A percentile compares a stretch with the other conserved stretches of the same genome.
Conservation (phyloP, 2,113 vertebrate species). For the Ranitomeya variabilis region DNA sequence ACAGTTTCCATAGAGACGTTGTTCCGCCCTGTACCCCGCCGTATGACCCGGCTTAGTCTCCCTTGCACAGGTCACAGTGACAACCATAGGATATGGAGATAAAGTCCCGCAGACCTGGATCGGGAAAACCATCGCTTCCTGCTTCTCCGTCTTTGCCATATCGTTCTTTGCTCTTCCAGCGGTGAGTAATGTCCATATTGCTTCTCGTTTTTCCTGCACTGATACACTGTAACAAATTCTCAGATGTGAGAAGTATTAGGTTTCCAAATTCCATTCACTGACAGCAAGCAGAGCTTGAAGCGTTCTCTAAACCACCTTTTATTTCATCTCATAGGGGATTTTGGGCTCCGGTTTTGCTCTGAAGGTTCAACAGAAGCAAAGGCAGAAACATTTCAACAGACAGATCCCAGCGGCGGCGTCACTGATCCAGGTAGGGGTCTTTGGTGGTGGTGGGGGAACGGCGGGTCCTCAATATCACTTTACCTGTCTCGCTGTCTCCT, state of each 20-base stretch:
- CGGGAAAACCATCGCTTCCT: slow-evolving; percentile 87
- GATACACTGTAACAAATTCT: not conserved
- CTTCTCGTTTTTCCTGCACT: too few relatives aligned
- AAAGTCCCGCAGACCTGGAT: slow-evolving; percentile 91
- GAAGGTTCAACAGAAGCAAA: slow-evolving; percentile 90
- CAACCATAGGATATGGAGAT: slow-evolving; percentile 89
- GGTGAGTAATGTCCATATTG: slow-evolving; percentile 69
- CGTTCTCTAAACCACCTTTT: not conserved
- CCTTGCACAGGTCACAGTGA: slow-evolving; percentile 80
- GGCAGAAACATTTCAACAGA: slow-evolving; percentile 89
- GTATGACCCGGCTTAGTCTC: slow-evolving; percentile 47
- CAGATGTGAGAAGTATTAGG: too few relatives aligned
- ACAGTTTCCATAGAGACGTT: too few relatives aligned
- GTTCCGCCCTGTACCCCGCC: not conserved
- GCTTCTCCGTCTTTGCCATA: slow-evolving; percentile 89
- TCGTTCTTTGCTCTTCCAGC: slow-evolving; percentile 90
- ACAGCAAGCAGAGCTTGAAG: too few relatives aligned
- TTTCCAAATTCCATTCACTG: too few relatives aligned
- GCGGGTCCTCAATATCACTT: not conserved
- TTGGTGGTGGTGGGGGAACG: not conserved
- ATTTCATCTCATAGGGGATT: slow-evolving; percentile 76
- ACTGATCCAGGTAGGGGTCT: slow-evolving; percentile 81
- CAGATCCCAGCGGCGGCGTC: slow-evolving; percentile 88
- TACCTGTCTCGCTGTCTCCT: slow-evolving; percentile 9
- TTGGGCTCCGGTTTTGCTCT: slow-evolving; percentile 89